phyloP scores from a whole-genome alignment of 2,797 vertebrate species.

The Pantherophis alleghaniensis region DNA sequence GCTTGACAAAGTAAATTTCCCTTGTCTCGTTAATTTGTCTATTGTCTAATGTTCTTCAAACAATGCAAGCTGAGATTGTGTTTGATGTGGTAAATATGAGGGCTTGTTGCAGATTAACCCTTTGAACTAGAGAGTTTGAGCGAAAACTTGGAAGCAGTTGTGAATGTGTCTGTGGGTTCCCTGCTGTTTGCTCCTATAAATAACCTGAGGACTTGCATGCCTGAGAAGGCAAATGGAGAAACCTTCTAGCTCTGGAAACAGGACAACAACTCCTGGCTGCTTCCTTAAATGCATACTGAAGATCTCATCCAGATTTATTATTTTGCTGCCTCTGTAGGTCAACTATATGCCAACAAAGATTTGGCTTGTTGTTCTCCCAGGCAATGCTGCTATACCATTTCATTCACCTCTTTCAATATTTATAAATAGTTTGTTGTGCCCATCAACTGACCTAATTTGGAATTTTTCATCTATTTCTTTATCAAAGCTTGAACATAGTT shows the following conservation, averaged over 20 bases:
- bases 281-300: neutral
- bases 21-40: constrained; percentile 44
- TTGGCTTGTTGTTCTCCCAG: neutral
- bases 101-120: constrained; percentile 58
- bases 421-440: neutral
- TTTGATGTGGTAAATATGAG: constrained; percentile 70
- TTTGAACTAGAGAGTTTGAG: constrained; percentile 73
- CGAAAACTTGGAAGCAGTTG: constrained; percentile 64
- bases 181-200: constrained; percentile 53
- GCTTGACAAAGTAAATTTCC: constrained; percentile 32
- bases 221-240: constrained; percentile 34
- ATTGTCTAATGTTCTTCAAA: constrained; percentile 47
- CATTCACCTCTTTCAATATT: neutral
- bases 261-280: neutral
- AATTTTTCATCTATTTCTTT: neutral
- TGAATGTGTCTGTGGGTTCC: constrained; percentile 66
- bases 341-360: neutral
- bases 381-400: neutral
- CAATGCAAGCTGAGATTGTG: constrained; percentile 45
- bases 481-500: neutral
- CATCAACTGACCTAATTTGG: neutral
- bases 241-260: neutral
- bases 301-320: neutral
- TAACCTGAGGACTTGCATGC: constrained; percentile 40
- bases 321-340: neutral